Conservation (phyloP, 2,113 vertebrate genomes). For the Hippolais icterina region DNA sequence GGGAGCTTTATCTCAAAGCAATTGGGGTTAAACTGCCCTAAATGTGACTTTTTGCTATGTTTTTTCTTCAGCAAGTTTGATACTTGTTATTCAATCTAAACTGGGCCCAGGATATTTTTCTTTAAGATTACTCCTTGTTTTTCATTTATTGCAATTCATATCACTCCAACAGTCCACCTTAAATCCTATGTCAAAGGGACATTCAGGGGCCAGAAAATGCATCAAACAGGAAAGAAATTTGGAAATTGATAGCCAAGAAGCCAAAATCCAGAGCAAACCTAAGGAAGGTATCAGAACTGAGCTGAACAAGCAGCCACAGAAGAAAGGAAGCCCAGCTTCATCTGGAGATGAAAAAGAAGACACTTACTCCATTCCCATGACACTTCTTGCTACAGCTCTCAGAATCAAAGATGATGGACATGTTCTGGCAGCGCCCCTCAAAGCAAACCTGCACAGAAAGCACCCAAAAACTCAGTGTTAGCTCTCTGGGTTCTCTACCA, state of each 20-base stretch:
- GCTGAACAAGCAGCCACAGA: neutral
- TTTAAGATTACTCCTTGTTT: neutral
- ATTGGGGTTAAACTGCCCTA: neutral
- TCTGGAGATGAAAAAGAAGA: neutral
- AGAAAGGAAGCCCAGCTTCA: neutral
- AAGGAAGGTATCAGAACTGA: neutral
- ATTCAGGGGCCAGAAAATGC: neutral
- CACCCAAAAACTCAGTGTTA: neutral
- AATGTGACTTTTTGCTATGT: neutral
- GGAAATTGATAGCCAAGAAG: neutral
- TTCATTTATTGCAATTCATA: neutral
- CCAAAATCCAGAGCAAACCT: neutral
- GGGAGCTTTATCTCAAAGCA: neutral
- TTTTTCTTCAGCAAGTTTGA: neutral
- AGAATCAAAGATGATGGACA: conserved; percentile 83
- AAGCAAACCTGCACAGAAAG: conserved; percentile 87
- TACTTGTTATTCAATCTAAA: neutral
- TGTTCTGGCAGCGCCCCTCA: conserved; percentile 89
- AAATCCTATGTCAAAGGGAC: neutral
- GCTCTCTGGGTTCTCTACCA: neutral
- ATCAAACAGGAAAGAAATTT: neutral
- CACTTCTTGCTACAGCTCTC: conserved; percentile 88
- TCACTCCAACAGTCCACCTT: neutral
- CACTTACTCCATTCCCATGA: conserved; percentile 85
- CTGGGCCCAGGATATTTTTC: neutral